phyloP scores from a whole-genome alignment of 2,113 vertebrate species.

The Mugil cephalus region DNA sequence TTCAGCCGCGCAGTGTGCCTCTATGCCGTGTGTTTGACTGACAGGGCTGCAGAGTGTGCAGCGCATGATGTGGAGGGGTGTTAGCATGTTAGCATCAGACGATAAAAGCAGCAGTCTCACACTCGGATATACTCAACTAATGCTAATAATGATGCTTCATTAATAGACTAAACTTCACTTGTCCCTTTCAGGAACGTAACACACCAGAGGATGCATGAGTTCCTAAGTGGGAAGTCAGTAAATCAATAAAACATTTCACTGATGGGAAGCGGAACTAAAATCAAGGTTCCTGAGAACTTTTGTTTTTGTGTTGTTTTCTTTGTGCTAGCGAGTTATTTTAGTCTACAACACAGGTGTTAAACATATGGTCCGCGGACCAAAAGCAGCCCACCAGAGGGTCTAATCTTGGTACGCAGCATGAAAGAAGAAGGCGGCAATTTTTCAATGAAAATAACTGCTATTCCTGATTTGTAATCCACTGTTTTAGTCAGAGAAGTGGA shows the following conservation, averaged over 20 bases:
- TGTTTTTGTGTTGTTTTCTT: conserved; percentile 5
- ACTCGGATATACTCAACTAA: too few relatives aligned
- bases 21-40: conserved; percentile 19
- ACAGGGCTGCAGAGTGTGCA: conserved; percentile 27
- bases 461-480: too few relatives aligned
- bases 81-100: neutral
- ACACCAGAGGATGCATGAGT: conserved; percentile 12
- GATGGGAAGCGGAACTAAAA: neutral
- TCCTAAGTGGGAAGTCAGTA: conserved; percentile 39
- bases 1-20: conserved; percentile 18
- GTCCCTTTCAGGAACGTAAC: conserved; percentile 3
- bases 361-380: too few relatives aligned
- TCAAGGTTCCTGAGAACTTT: neutral
- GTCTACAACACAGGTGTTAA: too few relatives aligned
- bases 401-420: too few relatives aligned
- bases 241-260: conserved; percentile 4
- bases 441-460: too few relatives aligned
- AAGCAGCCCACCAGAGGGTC: too few relatives aligned
- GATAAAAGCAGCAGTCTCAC: conserved; percentile 15
- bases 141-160: conserved; percentile 56
- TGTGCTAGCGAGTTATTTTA: too few relatives aligned
- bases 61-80: neutral
- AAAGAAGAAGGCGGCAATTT: too few relatives aligned
- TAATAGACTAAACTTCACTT: conserved; percentile 20
- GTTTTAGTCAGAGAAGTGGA: too few relatives aligned